Evolutionary conservation across 2,797 vertebrate species (phyloP).

Genomic region (Hafferia zeledoni): DNA sequence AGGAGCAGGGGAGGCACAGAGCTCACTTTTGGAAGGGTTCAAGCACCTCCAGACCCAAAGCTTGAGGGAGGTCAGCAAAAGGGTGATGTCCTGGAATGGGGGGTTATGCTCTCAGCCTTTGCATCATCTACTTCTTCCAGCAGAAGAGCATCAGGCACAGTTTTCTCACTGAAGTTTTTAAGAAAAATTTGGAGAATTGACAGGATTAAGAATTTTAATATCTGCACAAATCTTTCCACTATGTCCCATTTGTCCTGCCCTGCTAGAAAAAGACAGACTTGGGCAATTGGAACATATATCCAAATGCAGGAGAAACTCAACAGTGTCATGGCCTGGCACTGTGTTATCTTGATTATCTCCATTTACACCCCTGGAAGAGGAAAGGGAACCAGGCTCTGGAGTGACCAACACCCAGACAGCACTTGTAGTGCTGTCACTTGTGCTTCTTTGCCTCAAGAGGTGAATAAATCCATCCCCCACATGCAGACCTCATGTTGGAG

Average conservation of each 20-base stretch:
- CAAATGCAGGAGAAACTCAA: neutral
- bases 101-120: neutral
- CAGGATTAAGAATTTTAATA: neutral
- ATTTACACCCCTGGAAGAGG: accelerated
- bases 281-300: neutral
- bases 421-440: neutral
- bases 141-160: neutral
- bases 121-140: neutral
- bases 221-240: neutral
- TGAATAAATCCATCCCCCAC: neutral
- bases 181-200: neutral
- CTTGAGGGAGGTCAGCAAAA: neutral
- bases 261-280: neutral
- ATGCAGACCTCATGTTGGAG: accelerated
- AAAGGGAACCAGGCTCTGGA: neutral
- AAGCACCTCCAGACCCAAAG: neutral
- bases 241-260: neutral
- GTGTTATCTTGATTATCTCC: too few relatives aligned
- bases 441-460: neutral
- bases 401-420: neutral
- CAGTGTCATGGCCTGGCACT: neutral
- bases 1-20: neutral
- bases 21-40: neutral
- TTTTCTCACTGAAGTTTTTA: neutral
- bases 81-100: neutral